Base-by-base conservation (phyloP, 2,113 vertebrate genomes). In the Oncorhynchus gorbuscha region DNA sequence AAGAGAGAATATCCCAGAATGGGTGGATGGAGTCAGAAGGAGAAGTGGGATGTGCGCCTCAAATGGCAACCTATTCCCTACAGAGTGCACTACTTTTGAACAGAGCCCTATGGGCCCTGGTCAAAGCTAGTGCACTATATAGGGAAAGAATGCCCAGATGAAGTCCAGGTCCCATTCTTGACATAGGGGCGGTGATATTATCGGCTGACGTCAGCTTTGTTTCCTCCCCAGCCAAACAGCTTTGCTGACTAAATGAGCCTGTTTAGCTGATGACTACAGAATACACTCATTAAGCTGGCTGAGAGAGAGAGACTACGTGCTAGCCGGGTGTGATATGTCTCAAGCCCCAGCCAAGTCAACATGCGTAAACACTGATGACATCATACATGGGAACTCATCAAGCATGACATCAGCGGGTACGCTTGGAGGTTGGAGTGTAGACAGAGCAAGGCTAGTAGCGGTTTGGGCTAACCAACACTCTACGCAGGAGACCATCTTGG, bases 341-440 rank as follows among this genome's bases (percentile, higher is more conserved):
- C 90, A 66, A 80, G 76, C 85, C 74, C 79, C 76, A 88, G 89
- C 74, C 28, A 72, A 87, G 85, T 88, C 90, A 92, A 90, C 85
- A 86, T 48, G 49, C 76, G 81, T 86, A 90, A 91, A 91, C 87
- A 87, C 72, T 88, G 88, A 73, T 90, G 88, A 90, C 86, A 83
- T 93, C 88, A 89, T 89, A 62, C 16, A 58, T 79, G 78, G 83
- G 83, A 83, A 79, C 76, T 11, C 30, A 81, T 75, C 64, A 68
- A 75, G 64, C 26, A 74, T 88, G 84, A 89, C 87, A 82, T 90
- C 85, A 90, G 35, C 1, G 16, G 77, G 74, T 72, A 79, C 64
- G 14, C 71, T 74, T 75, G 30, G 67, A 3, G 67, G 30, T 39
- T 35, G 12, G 45, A 71, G 13, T 9, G 3, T 45, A 45, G 39